These are phyloP conservation scores for Oligia fasciuncula DNA, from an alignment of 2,888 invertebrate genomes.

Conservation along the genomic window DNA sequence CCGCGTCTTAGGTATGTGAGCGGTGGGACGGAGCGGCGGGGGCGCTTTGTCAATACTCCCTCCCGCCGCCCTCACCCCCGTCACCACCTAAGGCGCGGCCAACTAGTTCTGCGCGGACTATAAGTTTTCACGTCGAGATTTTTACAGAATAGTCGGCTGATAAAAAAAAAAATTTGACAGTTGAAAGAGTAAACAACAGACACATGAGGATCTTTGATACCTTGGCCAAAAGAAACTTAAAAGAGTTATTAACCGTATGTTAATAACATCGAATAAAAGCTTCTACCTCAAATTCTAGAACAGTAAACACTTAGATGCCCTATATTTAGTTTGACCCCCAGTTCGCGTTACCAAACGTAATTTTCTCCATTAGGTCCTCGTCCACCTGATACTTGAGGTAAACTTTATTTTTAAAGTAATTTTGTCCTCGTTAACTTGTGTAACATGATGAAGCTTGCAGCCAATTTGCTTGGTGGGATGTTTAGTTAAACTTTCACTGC, in stretches of 20 bases:
- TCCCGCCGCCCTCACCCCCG: too few relatives aligned
- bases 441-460: neutral
- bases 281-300: neutral
- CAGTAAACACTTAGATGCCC: neutral
- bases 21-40: too few relatives aligned
- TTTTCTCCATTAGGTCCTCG: conserved; percentile 18
- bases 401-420: conserved; percentile 25
- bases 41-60: too few relatives aligned
- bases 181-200: neutral
- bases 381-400: conserved; percentile 10
- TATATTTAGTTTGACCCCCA: conserved; percentile 1
- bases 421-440: neutral
- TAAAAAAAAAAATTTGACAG: too few relatives aligned
- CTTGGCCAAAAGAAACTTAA: neutral
- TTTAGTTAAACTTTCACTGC: neutral
- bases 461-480: neutral
- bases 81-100: too few relatives aligned
- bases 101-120: too few relatives aligned
- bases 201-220: neutral
- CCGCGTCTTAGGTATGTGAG: too few relatives aligned
- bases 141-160: neutral
- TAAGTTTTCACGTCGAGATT: too few relatives aligned
- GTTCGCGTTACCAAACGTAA: conserved; percentile 21
- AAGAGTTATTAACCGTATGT: too few relatives aligned
- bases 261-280: neutral